A percentile compares a stretch with the other conserved stretches of the same genome.
Conservation (phyloP, 2,113 vertebrate genomes). For the Brachirus orientalis region DNA sequence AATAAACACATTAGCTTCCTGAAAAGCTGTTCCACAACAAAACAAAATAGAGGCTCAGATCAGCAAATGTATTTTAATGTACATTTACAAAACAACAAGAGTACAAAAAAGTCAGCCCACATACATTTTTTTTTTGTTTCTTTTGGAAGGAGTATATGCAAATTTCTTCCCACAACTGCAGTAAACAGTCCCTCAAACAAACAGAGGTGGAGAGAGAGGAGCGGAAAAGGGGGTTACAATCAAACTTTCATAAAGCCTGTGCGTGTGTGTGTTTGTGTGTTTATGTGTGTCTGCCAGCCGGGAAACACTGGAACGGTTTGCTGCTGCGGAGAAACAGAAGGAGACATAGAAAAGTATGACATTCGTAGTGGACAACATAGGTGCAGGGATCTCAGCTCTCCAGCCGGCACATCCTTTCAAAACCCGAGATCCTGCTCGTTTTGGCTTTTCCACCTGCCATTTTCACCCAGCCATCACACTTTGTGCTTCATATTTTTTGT, state of each 20-base stretch:
- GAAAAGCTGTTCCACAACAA: conserved; percentile 3
- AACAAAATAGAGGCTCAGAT: conserved; percentile 25
- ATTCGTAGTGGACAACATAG: conserved; percentile 69
- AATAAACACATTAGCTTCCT: not conserved
- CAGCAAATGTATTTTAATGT: conserved; percentile 84
- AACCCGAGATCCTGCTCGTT: conserved; percentile 43
- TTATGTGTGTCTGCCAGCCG: conserved; percentile 34
- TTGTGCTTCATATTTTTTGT: conserved; percentile 85
- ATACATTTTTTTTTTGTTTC: conserved; percentile 70
- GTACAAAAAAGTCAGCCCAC: conserved; percentile 84
- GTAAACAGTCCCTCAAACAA: conserved; percentile 66
- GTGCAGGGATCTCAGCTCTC: conserved; percentile 52
- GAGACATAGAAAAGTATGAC: conserved; percentile 65
- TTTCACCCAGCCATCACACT: conserved; percentile 69
- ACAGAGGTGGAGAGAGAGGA: conserved; percentile 1
- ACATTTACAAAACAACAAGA: conserved; percentile 87
- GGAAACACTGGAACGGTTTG: conserved; percentile 32
- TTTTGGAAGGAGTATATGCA: conserved; percentile 70
- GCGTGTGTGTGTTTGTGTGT: conserved; percentile 29
- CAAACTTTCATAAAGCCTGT: conserved; percentile 72
- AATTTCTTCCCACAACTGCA: conserved; percentile 68
- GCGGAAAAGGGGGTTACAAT: conserved; percentile 61
- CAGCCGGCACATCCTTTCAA: conserved; percentile 31
- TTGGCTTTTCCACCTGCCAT: conserved; percentile 53
- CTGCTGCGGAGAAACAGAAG: conserved; percentile 49